Evolutionary conservation across 2,113 vertebrate species (phyloP).

Genomic region (Eolophus roseicapilla): DNA sequence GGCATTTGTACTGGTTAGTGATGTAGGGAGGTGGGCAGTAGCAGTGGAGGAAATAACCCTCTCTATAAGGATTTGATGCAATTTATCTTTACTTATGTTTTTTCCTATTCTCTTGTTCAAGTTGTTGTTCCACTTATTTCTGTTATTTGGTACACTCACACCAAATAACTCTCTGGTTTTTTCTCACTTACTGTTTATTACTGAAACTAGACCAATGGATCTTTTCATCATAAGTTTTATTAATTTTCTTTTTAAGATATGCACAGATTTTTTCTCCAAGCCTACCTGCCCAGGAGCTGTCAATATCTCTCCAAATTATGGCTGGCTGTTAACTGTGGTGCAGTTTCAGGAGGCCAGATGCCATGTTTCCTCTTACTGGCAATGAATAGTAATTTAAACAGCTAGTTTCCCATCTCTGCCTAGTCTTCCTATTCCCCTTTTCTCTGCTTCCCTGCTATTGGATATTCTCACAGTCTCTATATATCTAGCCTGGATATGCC

Average conservation of each 20-base stretch:
- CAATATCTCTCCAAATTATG: neutral
- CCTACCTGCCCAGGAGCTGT: neutral
- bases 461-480: neutral
- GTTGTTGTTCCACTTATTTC: neutral
- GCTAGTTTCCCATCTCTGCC: neutral
- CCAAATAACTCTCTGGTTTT: neutral
- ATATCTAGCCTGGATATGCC: neutral
- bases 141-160: neutral
- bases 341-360: neutral
- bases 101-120: neutral
- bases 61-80: neutral
- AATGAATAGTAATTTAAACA: neutral
- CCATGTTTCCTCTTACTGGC: neutral
- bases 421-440: neutral
- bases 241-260: neutral
- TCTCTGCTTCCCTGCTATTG: neutral
- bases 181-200: neutral
- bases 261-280: neutral
- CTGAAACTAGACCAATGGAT: neutral
- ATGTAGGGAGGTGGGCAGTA: neutral
- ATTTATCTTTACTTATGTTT: neutral
- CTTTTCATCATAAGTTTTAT: neutral
- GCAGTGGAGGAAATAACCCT: neutral
- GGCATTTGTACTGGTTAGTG: neutral
- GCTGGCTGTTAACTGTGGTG: neutral